A percentile compares a stretch with the other conserved stretches of the same genome.
These are phyloP conservation scores for Halcyon senegalensis DNA, from an alignment of 2,113 vertebrate species.

Conservation along the genomic window DNA sequence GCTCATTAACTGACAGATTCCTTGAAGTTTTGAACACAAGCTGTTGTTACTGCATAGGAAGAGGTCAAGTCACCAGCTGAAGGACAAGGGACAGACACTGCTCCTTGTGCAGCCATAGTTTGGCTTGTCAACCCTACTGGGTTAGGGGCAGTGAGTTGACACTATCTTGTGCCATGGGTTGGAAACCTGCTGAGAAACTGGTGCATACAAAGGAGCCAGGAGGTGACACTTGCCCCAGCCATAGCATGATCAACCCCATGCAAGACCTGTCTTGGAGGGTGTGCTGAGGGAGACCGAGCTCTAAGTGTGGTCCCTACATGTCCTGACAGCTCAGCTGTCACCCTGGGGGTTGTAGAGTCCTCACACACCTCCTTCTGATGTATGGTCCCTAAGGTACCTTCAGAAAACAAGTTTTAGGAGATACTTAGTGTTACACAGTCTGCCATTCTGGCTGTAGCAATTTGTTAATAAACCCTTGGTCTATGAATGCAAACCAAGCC, in stretches of 20 bases:
- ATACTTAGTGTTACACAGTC: no score
- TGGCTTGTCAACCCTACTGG: background rate
- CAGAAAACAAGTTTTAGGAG: background rate
- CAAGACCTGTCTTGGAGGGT: background rate
- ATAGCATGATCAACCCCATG: background rate
- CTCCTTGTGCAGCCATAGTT: background rate
- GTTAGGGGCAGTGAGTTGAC: background rate
- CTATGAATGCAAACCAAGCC: background rate
- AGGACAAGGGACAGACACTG: background rate
- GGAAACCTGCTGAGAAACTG: background rate
- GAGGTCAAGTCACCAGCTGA: background rate
- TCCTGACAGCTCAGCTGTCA: background rate
- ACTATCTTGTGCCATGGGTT: background rate
- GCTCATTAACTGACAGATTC: background rate
- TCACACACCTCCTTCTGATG: background rate
- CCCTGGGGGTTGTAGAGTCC: no score
- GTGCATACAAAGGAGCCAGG: background rate
- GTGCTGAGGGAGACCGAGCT: background rate
- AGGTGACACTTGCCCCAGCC: background rate
- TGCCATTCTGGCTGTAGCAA: background rate
- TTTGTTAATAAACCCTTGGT: background rate
- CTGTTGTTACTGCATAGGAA: background rate
- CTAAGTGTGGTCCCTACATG: accelerated
- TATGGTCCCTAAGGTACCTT: accelerated
- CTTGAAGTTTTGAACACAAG: background rate